Percentiles rank a stretch among this genome's conserved stretches.
Conservation (phyloP, 30 jellyfish, hydroid and myxozoan species). For the Aurelia aurita region DNA sequence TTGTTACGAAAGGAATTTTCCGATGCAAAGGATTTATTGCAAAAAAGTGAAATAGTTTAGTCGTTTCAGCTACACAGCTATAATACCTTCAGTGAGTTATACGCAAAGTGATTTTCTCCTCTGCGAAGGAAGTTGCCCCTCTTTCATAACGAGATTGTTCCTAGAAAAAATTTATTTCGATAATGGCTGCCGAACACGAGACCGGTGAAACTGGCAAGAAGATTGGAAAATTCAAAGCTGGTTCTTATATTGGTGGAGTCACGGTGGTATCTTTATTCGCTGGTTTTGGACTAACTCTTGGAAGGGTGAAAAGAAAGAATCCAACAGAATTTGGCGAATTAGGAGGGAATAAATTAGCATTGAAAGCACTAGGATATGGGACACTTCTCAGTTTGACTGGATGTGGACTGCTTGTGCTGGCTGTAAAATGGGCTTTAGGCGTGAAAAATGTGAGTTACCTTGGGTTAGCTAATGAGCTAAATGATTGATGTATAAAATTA, state of each 20-base stretch:
- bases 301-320: slow-evolving; percentile 72
- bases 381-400: slow-evolving; percentile 89
- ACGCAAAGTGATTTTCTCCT: too few species aligned
- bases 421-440: slow-evolving; percentile 61
- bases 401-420: slow-evolving; percentile 71
- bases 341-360: slow-evolving; percentile 86
- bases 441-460: slow-evolving; percentile 69
- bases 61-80: too few species aligned
- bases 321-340: slow-evolving; percentile 71
- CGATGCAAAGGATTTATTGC: too few species aligned
- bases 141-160: too few species aligned
- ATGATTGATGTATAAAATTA: too few species aligned
- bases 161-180: not conserved
- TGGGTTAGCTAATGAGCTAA: too few species aligned
- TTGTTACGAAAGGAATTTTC: too few species aligned
- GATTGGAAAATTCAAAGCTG: slow-evolving; percentile 40
- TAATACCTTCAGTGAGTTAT: too few species aligned
- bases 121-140: too few species aligned
- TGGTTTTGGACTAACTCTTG: slow-evolving; percentile 88
- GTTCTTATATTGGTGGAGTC: slow-evolving; percentile 61
- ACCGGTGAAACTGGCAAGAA: not conserved
- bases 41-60: too few species aligned
- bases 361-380: slow-evolving; percentile 96
- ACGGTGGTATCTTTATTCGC: slow-evolving; percentile 72
- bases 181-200: slow-evolving; percentile 65